Evolutionary conservation across 1,140 invertebrate genomes (phyloP), one percentile per base, ranked within the genome.

Genomic region (Parapsyche elsis): DNA sequence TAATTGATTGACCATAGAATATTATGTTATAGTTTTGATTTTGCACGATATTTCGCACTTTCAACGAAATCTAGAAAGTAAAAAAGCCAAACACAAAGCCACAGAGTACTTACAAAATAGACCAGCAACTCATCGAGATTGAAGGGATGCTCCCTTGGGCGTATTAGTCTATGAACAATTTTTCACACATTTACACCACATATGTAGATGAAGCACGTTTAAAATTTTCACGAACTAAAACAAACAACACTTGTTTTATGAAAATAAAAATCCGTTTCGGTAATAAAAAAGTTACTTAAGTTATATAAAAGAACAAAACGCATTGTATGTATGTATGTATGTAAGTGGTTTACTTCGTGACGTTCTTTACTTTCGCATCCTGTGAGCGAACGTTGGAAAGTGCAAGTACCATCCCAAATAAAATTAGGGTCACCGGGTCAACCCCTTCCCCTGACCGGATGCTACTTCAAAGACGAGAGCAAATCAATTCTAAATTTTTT

Each of bases 41-140:
- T n/a, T n/a, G n/a, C n/a, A n/a, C 45, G 45, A 46, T 46, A 46
- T 5, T 7, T 7, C 45, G 45, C 45, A 46, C 12, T 46, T 12
- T 46, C 45, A 46, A 46, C 12, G 12, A 46, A 46, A 12, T 46
- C 45, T 7, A 46, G 45, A 46, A 46, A 46, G n/a, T n/a, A n/a
- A n/a, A n/a, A n/a, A n/a, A n/a, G n/a, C n/a, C 10, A 53, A 5
- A 53, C 12, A 53, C 12, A 53, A 14, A 53, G 10, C 16, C 1
- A 5, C 12, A 12, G 1, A 23, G n/a, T 23, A 77, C 75, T 77
- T 64, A 77, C 75, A 77, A 24, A 45, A 77, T 77, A 57, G 75
- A 77, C 75, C 75, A 77, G 75, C 75, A 77, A 77, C 75, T 77
- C 75, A 77, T 77, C 26, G 75, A 77, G 14, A 30, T 23, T 57